These are phyloP conservation scores for Tuta absoluta DNA, from an alignment of 2,888 invertebrate genomes.

Conservation along the genomic window DNA sequence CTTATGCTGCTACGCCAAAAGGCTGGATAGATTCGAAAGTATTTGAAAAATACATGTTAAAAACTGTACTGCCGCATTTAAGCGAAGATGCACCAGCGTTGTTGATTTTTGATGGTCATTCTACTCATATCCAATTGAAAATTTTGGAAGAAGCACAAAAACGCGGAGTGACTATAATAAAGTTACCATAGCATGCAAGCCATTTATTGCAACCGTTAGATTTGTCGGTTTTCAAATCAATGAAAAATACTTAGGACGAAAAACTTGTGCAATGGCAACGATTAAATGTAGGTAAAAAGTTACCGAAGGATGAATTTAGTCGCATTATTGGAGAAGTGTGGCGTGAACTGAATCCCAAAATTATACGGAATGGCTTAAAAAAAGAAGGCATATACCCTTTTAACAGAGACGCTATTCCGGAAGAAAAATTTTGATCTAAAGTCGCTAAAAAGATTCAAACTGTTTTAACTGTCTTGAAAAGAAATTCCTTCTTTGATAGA, in stretches of 20 bases:
- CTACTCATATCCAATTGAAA: conserved; percentile 27
- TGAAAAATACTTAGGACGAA: conserved; percentile 36
- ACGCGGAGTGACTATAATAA: conserved; percentile 37
- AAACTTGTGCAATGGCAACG: conserved; percentile 32
- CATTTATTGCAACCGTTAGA: conserved; percentile 44
- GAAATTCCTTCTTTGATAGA: conserved; percentile 6
- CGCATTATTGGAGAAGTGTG: conserved; percentile 25
- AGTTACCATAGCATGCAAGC: conserved; percentile 40
- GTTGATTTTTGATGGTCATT: conserved; percentile 35
- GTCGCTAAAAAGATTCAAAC: neutral
- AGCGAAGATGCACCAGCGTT: conserved; percentile 29
- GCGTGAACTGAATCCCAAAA: conserved; percentile 20
- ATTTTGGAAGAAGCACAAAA: conserved; percentile 26
- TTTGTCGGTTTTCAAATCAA: conserved; percentile 40
- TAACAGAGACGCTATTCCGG: conserved; percentile 17
- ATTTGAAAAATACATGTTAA: conserved; percentile 39
- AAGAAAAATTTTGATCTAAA: conserved; percentile 18
- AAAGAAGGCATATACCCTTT: conserved; percentile 27
- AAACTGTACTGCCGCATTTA: conserved; percentile 32
- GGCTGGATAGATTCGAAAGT: conserved; percentile 45
- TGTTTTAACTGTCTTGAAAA: neutral
- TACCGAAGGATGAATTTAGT: conserved; percentile 27
- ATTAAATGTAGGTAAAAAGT: conserved; percentile 24
- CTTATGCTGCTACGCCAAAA: conserved; percentile 42
- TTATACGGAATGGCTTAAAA: conserved; percentile 27